Base-by-base conservation (phyloP, 2,888 invertebrate species). In the Rhorus exstirpatorius region DNA sequence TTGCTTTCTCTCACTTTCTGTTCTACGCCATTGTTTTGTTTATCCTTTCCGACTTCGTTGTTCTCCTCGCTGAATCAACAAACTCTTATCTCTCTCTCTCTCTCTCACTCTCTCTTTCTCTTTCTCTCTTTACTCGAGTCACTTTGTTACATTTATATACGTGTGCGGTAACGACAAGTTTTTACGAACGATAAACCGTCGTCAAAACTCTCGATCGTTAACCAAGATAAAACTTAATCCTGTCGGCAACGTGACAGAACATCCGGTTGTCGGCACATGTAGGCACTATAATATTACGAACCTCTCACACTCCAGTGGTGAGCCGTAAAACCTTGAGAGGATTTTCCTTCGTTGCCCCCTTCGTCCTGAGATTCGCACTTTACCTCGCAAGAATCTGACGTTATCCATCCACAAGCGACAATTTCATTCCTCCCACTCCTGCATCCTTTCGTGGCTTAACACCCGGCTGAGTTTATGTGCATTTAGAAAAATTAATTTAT, bases 221-320 rank as follows among this genome's bases (percentile, higher is more conserved):
- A 53, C 61, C 68, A 46, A 68, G 79, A 80, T 80, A 80, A 75
- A 80, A 80, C 68, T 74, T 80, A 74, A 80, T 80, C 51, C 63
- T 41, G 74, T 79, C 63, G 53, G 72, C 65, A 72, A 67, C 51
- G 65, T 58, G 79, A 72, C 26, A 58, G 41, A 55, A 55, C 17
- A 14, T 8, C n/a, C 21, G 21, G 46, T 24, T 68, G 21, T 26
- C 31, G 61, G 53, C 51, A 31, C 58, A 51, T 72, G 67, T 72
- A 72, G 44, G 68, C 35, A 63, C 58, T 61, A 75, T 70, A 68
- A 75, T 68, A 80, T 72, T 44, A 80, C 53, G 58, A 24, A 35
- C 35, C 55, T 46, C 17, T 46, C 58, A 26, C 53, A 17, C 21
- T 51, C 6, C 19, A 26, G 14, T 38, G 55, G 46, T 44, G 55